Evolutionary conservation across 2,888 invertebrate genomes (phyloP).

Genomic region (Lutraria lutraria): DNA sequence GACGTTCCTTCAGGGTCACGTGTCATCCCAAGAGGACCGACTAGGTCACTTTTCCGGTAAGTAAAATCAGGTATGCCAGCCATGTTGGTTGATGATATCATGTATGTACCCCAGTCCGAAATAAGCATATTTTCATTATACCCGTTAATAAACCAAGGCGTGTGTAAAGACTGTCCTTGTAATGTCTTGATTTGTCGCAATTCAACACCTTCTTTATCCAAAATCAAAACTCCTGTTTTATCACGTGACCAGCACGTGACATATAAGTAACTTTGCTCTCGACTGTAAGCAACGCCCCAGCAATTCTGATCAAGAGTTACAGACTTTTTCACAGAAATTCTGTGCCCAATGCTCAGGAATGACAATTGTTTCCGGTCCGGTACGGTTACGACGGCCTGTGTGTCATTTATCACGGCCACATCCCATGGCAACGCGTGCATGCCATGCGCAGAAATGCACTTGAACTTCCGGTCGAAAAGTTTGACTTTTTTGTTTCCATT

Average conservation of each 20-base stretch:
- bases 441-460: conserved; percentile 55
- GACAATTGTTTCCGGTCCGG: conserved; percentile 64
- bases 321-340: conserved; percentile 47
- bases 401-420: conserved; percentile 52
- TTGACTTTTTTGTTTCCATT: conserved; percentile 68
- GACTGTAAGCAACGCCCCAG: conserved; percentile 60
- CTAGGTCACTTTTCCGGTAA: conserved; percentile 54
- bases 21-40: conserved; percentile 58
- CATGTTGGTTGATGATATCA: conserved; percentile 42
- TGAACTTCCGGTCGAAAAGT: conserved; percentile 64
- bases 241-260: conserved; percentile 67
- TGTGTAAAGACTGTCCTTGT: conserved; percentile 53
- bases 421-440: conserved; percentile 65
- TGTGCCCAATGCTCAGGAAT: conserved; percentile 51
- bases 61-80: conserved; percentile 39
- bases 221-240: conserved; percentile 52
- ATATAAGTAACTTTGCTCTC: conserved; percentile 35
- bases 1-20: conserved; percentile 62
- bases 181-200: conserved; percentile 46
- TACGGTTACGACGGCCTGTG: conserved; percentile 53
- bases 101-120: conserved; percentile 68
- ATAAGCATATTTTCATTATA: conserved; percentile 55
- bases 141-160: conserved; percentile 61
- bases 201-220: conserved; percentile 50
- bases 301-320: conserved; percentile 57